Percentiles rank a stretch among this genome's conserved stretches.
Conservation (phyloP, 1,140 invertebrate species). For the Aphaenogaster floridana region DNA sequence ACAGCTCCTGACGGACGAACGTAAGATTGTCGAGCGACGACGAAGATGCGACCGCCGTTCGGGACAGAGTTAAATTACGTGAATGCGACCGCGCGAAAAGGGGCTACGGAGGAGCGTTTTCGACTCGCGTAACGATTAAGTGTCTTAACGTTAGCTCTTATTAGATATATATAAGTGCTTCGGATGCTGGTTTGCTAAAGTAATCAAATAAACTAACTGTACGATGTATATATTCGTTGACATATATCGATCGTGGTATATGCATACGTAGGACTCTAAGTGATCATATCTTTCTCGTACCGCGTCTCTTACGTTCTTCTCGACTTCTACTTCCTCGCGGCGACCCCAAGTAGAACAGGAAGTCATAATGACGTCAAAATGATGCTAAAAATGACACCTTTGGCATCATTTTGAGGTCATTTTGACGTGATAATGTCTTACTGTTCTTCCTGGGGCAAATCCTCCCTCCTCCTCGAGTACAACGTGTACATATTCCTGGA, state of each 20-base stretch:
- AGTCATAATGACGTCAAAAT: too few species aligned
- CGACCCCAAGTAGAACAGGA: neutral
- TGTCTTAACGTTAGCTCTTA: constrained; percentile 62
- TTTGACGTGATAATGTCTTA: too few species aligned
- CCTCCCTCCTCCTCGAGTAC: neutral
- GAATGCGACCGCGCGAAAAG: neutral
- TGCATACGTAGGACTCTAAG: constrained; percentile 49
- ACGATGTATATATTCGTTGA: constrained; percentile 62
- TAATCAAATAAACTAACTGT: constrained; percentile 55
- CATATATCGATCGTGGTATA: constrained; percentile 52
- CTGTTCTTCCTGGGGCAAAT: neutral
- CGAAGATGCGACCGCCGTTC: neutral
- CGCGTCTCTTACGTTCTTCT: neutral
- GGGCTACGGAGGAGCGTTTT: constrained; percentile 19
- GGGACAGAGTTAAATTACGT: neutral
- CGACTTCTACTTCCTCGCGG: neutral
- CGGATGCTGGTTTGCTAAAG: constrained; percentile 59
- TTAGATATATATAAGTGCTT: constrained; percentile 57
- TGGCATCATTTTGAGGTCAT: too few species aligned
- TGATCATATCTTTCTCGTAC: constrained; percentile 37
- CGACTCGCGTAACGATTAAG: constrained; percentile 58
- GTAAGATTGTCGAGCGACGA: neutral
- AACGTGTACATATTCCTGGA: constrained; percentile 34
- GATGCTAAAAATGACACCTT: too few species aligned
- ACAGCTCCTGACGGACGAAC: neutral